These are phyloP conservation scores for Carpatolechia fugitivella DNA, from an alignment of 2,888 invertebrate species.

Conservation along the genomic window DNA sequence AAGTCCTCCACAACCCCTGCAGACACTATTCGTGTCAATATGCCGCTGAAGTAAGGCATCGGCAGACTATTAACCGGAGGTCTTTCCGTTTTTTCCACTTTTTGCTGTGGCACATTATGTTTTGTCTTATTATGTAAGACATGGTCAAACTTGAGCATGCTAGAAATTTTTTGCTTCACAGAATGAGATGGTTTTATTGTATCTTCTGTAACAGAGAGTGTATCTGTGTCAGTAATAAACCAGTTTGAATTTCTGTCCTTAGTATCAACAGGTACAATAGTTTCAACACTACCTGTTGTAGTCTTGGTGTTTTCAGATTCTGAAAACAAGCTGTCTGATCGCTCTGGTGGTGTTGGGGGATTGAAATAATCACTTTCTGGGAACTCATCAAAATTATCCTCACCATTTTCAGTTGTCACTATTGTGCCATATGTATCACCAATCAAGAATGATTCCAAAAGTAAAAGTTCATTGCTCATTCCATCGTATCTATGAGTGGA, in stretches of 20 bases:
- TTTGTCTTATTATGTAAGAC: conserved; percentile 60
- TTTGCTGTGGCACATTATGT: conserved; percentile 32
- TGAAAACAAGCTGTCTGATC: conserved; percentile 81
- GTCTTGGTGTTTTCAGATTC: conserved; percentile 35
- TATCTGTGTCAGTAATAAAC: conserved; percentile 46
- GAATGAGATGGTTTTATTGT: conserved; percentile 46
- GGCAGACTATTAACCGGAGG: conserved; percentile 72
- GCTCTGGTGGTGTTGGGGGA: conserved; percentile 81
- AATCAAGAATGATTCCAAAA: conserved; percentile 83
- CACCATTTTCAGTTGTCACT: conserved; percentile 62
- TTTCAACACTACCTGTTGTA: conserved; percentile 36
- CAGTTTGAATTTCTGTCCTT: conserved; percentile 67
- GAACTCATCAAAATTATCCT: conserved; percentile 53
- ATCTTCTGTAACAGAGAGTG: conserved; percentile 33
- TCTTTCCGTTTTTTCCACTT: conserved; percentile 61
- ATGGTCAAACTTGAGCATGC: conserved; percentile 73
- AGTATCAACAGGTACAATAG: conserved; percentile 27
- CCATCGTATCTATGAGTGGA: conserved; percentile 52
- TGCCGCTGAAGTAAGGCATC: conserved; percentile 79
- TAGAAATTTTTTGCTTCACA: conserved; percentile 61
- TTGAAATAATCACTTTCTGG: conserved; percentile 66
- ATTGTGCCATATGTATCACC: conserved; percentile 84
- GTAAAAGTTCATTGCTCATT: conserved; percentile 80
- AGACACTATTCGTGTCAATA: conserved; percentile 77
- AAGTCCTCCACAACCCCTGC: conserved; percentile 83